Percentiles rank a stretch among this genome's conserved stretches.
These are phyloP conservation scores for Acrobasis consociella DNA, from an alignment of 2,888 invertebrate genomes.

Conservation along the genomic window DNA sequence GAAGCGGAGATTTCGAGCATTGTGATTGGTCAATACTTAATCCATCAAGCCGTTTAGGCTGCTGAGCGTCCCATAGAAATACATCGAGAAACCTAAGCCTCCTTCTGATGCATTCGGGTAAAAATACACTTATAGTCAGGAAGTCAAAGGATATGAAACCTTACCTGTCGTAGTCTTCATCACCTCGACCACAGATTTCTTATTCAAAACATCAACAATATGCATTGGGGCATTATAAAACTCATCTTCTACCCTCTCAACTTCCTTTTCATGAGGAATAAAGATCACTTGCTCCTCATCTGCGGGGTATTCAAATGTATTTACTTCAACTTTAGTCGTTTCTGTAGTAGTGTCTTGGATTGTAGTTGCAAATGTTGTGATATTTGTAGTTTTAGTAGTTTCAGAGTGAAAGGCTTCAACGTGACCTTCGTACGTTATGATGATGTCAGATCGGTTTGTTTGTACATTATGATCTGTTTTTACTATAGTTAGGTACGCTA, in stretches of 20 bases:
- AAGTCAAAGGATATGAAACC: no score
- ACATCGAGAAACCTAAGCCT: no score
- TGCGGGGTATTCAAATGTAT: slow-evolving; percentile 19
- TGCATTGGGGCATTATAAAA: slow-evolving; percentile 26
- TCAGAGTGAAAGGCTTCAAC: slow-evolving; percentile 37
- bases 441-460: slow-evolving; percentile 46
- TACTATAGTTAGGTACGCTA: neutral
- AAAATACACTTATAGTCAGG: no score
- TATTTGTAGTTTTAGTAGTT: slow-evolving; percentile 11
- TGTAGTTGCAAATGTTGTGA: neutral
- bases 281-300: slow-evolving; percentile 49
- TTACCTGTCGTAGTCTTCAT: slow-evolving; percentile 43
- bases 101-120: no score
- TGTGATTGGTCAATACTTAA: no score
- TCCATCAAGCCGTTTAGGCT: no score
- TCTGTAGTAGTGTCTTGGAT: neutral
- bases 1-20: no score
- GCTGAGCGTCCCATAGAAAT: no score
- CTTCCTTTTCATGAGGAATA: slow-evolving; percentile 50
- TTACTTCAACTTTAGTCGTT: neutral
- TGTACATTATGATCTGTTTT: neutral
- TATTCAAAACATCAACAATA: slow-evolving; percentile 37
- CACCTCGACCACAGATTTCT: slow-evolving; percentile 40
- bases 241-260: slow-evolving; percentile 38
- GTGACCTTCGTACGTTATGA: slow-evolving; percentile 50